Evolutionary conservation across 2,888 invertebrate genomes (phyloP).

Genomic region (Leptopterna dolabrata): DNA sequence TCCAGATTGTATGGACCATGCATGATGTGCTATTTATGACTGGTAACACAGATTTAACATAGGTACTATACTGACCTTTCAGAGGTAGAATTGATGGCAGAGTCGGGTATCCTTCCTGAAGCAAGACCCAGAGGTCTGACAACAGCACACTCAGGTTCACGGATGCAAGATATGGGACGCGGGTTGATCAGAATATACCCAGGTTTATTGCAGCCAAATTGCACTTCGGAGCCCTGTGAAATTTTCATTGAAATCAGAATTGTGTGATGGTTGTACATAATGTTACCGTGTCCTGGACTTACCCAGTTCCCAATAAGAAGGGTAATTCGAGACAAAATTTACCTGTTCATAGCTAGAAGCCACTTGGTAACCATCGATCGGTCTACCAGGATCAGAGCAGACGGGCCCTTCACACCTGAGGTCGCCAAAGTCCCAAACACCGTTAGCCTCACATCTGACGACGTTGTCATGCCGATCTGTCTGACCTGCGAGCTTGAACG

Average conservation of each 20-base stretch:
- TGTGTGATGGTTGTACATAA: no score
- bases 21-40: no score
- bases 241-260: slow-evolving; percentile 1
- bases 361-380: slow-evolving; percentile 87
- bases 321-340: neutral
- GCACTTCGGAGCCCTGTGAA: slow-evolving; percentile 87
- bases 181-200: slow-evolving; percentile 94
- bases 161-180: slow-evolving; percentile 87
- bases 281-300: no score
- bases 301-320: no score
- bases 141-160: slow-evolving; percentile 94
- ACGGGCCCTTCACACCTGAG: slow-evolving; percentile 96
- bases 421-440: slow-evolving; percentile 97
- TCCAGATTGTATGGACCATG: no score
- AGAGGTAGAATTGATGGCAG: slow-evolving; percentile 94
- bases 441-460: slow-evolving; percentile 90
- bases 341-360: slow-evolving; percentile 68
- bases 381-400: slow-evolving; percentile 94
- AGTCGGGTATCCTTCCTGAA: slow-evolving; percentile 92
- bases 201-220: slow-evolving; percentile 89
- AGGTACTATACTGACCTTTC: slow-evolving; percentile 71
- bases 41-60: no score
- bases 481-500: slow-evolving; percentile 93
- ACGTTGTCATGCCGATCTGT: slow-evolving; percentile 91
- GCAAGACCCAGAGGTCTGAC: slow-evolving; percentile 91